These are phyloP conservation scores for Sebastes schlegelii DNA, from an alignment of 2,113 vertebrate genomes.

Conservation along the genomic window DNA sequence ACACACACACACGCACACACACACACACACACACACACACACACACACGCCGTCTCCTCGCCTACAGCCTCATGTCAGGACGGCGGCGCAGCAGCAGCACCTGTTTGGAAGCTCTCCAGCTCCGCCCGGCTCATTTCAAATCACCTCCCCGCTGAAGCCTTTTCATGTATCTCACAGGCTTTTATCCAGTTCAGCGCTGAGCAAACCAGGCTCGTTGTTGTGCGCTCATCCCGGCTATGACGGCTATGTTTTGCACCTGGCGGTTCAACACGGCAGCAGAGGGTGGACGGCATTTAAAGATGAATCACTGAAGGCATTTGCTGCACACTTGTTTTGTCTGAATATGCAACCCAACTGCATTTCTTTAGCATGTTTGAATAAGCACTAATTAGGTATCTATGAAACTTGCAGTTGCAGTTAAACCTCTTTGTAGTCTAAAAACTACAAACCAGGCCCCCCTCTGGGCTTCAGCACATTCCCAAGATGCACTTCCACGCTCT, in stretches of 20 bases:
- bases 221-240: conserved; percentile 25
- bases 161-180: conserved; percentile 67
- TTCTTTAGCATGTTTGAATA: not conserved
- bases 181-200: conserved; percentile 45
- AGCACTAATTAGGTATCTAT: conserved; percentile 14
- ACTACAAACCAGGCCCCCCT: conserved; percentile 21
- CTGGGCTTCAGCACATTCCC: conserved; percentile 26
- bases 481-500: conserved; percentile 30
- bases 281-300: conserved; percentile 19
- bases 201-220: conserved; percentile 32
- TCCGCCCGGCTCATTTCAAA: conserved; percentile 46
- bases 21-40: conserved; percentile 14
- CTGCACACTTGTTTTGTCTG: conserved; percentile 3
- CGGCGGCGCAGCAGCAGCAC: conserved; percentile 59
- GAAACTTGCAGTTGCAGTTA: not conserved
- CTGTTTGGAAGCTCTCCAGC: conserved; percentile 77
- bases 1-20: conserved; percentile 19
- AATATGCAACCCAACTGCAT: not conserved
- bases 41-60: conserved; percentile 1
- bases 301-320: conserved; percentile 6
- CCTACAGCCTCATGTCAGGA: conserved; percentile 41
- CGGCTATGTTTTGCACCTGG: conserved; percentile 29
- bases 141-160: conserved; percentile 48
- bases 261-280: conserved; percentile 11
- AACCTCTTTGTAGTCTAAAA: not conserved